These are phyloP conservation scores for Lepilemur ruficaudatus DNA, from an alignment of 2,797 vertebrate genomes.

Conservation along the genomic window DNA sequence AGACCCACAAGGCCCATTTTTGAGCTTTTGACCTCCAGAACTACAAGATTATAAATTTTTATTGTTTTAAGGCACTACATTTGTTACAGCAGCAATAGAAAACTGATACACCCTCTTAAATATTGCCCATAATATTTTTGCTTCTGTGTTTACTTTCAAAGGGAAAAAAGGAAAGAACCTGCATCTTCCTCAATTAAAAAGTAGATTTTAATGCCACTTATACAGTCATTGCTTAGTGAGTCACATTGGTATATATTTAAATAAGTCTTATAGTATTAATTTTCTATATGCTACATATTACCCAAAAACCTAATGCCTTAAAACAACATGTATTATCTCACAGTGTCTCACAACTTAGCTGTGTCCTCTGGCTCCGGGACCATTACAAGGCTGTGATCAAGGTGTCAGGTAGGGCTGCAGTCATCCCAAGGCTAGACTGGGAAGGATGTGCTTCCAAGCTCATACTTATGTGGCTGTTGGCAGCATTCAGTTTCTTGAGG, in stretches of 20 bases:
- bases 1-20: neutral
- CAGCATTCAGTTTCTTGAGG: neutral
- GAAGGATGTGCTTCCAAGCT: neutral
- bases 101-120: neutral
- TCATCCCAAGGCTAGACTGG: neutral
- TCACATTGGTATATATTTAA: neutral
- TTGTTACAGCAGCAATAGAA: neutral
- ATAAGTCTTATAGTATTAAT: neutral
- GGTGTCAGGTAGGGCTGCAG: neutral
- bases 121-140: neutral
- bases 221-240: neutral
- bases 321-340: neutral
- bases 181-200: neutral
- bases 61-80: neutral
- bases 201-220: neutral
- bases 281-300: neutral
- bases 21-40: neutral
- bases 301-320: neutral
- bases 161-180: neutral
- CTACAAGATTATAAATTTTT: neutral
- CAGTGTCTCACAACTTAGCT: neutral
- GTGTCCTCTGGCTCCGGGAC: neutral
- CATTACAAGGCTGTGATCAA: neutral
- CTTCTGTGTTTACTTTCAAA: neutral
- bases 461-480: neutral